A percentile compares a stretch with the other conserved stretches of the same genome.
phyloP scores from a whole-genome alignment of 92 coral and sea anemone species.

The Siderastrea radians region DNA sequence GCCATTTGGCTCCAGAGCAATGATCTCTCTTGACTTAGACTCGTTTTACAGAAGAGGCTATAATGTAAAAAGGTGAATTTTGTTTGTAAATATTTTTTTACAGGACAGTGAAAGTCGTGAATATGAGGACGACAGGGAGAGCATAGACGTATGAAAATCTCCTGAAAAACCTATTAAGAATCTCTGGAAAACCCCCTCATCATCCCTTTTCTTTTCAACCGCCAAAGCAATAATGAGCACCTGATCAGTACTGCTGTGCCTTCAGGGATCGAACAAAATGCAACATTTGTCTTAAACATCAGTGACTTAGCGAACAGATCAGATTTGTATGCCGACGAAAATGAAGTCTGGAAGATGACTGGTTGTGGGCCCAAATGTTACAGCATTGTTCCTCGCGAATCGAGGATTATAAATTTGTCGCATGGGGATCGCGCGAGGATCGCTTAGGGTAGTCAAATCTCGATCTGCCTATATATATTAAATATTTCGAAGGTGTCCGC shows the following conservation, averaged over 20 bases:
- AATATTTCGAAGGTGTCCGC: too few relatives aligned
- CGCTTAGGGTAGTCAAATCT: too few relatives aligned
- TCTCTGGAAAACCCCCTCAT: slow-evolving; percentile 43
- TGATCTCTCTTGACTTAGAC: neutral
- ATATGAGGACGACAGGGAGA: neutral
- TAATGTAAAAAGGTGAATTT: neutral
- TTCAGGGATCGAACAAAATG: slow-evolving; percentile 59
- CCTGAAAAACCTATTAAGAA: slow-evolving; percentile 3
- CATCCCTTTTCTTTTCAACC: slow-evolving; percentile 49
- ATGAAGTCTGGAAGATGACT: slow-evolving; percentile 62
- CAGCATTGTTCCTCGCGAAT: neutral
- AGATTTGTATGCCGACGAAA: slow-evolving; percentile 61
- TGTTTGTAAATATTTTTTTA: neutral
- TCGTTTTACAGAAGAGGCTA: neutral
- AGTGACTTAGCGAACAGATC: slow-evolving; percentile 41
- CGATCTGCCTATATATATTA: too few relatives aligned
- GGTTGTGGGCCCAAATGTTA: neutral
- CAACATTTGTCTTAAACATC: slow-evolving; percentile 49
- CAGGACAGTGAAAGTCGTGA: neutral
- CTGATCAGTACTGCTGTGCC: slow-evolving; percentile 56
- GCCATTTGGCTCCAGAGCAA: neutral
- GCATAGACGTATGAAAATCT: slow-evolving; percentile 1
- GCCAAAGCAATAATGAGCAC: slow-evolving; percentile 35
- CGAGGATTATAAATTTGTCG: too few relatives aligned
- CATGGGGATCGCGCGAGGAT: too few relatives aligned